Evolutionary conservation across 2,888 invertebrate species (phyloP).

Genomic region (Trilocha varians): DNA sequence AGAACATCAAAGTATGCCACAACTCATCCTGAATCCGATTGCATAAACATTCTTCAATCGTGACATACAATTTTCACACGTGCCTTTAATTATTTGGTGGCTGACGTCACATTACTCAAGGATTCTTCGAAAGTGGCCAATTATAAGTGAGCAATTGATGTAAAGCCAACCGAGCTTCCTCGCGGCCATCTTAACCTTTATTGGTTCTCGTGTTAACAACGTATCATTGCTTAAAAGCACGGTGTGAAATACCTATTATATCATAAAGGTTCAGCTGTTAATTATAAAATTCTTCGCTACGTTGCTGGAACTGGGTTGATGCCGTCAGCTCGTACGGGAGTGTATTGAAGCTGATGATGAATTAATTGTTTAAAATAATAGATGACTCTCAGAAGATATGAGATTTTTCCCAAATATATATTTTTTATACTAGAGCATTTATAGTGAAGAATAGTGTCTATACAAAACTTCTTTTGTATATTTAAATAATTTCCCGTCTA

Average conservation of each 20-base stretch:
- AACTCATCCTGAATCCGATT: conserved; percentile 1
- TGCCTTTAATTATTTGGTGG: conserved; percentile 13
- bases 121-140: conserved; percentile 9
- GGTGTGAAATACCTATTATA: neutral
- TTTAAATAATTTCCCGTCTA: no score
- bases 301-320: no score
- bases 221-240: conserved; percentile 1
- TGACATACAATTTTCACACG: conserved; percentile 15
- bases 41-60: conserved; percentile 4
- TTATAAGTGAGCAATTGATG: neutral
- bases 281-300: no score
- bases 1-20: no score
- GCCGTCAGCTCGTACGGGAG: no score
- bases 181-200: conserved; percentile 13
- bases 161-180: neutral
- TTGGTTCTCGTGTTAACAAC: conserved; percentile 15
- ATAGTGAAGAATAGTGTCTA: no score
- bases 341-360: no score
- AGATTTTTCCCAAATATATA: no score
- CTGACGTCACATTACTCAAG: conserved; percentile 18
- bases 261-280: neutral
- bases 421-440: no score
- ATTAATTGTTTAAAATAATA: no score
- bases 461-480: no score
- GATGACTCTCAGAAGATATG: no score